phyloP scores from a whole-genome alignment of 1,140 invertebrate genomes.

The Drosophila athabasca region DNA sequence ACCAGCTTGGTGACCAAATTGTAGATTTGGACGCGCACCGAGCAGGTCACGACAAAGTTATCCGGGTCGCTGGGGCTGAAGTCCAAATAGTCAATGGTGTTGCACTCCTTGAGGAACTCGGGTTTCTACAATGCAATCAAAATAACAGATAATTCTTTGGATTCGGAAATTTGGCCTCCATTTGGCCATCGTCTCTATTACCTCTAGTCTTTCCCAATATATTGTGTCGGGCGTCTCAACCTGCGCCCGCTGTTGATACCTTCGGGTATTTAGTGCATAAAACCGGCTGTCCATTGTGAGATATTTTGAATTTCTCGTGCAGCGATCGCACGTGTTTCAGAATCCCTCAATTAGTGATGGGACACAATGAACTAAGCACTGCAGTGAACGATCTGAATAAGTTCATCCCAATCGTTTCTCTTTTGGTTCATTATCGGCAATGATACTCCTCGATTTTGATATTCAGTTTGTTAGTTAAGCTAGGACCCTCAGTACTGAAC shows the following conservation, averaged over 20 bases:
- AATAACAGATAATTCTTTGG: not conserved
- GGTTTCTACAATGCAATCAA: constrained; percentile 87
- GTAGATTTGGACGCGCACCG: constrained; percentile 95
- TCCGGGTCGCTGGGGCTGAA: constrained; percentile 94
- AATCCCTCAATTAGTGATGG: too few relatives aligned
- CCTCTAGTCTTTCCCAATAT: constrained; percentile 94
- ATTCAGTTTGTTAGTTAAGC: too few relatives aligned
- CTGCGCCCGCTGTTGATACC: constrained; percentile 88
- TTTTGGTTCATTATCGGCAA: too few relatives aligned
- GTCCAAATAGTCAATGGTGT: constrained; percentile 94
- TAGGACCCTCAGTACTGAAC: too few relatives aligned
- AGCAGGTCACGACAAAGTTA: constrained; percentile 95
- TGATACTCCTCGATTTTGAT: too few relatives aligned
- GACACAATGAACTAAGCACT: too few relatives aligned
- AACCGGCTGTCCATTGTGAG: constrained; percentile 85
- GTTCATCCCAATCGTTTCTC: too few relatives aligned
- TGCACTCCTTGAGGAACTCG: constrained; percentile 95
- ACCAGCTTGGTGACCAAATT: constrained; percentile 94
- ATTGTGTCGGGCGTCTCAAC: constrained; percentile 89
- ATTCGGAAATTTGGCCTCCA: not conserved
- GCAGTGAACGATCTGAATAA: too few relatives aligned
- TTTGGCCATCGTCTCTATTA: constrained; percentile 84
- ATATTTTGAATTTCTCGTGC: too few relatives aligned
- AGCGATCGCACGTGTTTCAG: too few relatives aligned
- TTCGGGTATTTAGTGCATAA: constrained; percentile 89